Evolutionary conservation across 1,140 invertebrate species (phyloP).

Genomic region (Drosophila kepulauana): DNA sequence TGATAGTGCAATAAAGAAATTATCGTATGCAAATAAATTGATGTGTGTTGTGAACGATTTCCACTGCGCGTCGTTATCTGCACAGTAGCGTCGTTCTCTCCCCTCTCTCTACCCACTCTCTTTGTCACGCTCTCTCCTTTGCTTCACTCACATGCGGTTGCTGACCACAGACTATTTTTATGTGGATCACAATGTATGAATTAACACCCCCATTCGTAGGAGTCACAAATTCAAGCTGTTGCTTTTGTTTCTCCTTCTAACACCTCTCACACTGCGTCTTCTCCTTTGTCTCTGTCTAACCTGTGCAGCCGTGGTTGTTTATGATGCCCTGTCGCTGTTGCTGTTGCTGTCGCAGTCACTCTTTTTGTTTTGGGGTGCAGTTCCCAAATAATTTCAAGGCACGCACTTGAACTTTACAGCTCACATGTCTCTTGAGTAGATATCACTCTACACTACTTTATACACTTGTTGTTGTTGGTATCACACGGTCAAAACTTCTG

Average conservation of each 20-base stretch:
- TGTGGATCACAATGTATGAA: conserved; percentile 66
- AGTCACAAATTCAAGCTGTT: conserved; percentile 17
- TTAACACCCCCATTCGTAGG: conserved; percentile 51
- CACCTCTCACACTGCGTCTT: neutral
- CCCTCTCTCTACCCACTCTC: too few species aligned
- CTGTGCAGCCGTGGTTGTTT: conserved; percentile 11
- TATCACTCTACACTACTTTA: conserved; percentile 21
- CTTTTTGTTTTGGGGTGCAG: neutral
- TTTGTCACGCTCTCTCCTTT: neutral
- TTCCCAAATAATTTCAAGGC: conserved; percentile 8
- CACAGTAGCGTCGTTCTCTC: conserved; percentile 27
- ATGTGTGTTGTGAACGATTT: conserved; percentile 49
- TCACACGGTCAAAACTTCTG: conserved; percentile 31
- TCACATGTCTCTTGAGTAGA: conserved; percentile 8
- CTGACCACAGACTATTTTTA: conserved; percentile 58
- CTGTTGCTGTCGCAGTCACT: neutral
- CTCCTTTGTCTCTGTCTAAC: neutral
- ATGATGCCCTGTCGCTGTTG: neutral
- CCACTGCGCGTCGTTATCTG: conserved; percentile 53
- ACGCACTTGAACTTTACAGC: conserved; percentile 54
- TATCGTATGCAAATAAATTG: conserved; percentile 82
- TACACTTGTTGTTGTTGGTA: conserved; percentile 28
- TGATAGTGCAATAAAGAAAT: conserved; percentile 75
- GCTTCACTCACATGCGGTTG: neutral
- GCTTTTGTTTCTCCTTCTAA: conserved; percentile 23